phyloP scores from a whole-genome alignment of 2,113 vertebrate species.

The Lamprologus tigripictilis region DNA sequence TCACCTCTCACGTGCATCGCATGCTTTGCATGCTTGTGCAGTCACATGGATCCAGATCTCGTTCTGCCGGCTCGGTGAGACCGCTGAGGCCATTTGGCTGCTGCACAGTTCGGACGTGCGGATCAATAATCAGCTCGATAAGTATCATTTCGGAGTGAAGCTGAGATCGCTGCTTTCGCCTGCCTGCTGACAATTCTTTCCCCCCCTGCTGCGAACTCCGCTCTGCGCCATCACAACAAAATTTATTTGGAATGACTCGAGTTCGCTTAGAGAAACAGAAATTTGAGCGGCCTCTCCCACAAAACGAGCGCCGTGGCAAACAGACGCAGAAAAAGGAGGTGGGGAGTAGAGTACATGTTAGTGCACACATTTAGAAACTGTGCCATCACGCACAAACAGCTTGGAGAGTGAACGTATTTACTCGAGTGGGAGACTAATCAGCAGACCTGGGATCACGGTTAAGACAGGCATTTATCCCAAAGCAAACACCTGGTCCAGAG shows the following conservation, averaged over 20 bases:
- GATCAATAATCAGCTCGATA: constrained; percentile 32
- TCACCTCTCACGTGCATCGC: neutral
- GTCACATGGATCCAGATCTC: neutral
- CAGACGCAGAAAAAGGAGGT: neutral
- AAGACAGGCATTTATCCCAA: neutral
- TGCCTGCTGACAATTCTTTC: neutral
- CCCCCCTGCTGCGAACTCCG: neutral
- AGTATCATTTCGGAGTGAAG: neutral
- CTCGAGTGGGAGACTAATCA: constrained; percentile 23
- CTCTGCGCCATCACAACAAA: neutral
- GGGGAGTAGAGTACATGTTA: neutral
- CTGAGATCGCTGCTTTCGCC: neutral
- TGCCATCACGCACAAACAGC: neutral
- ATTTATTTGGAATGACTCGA: neutral
- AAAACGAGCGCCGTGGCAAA: neutral
- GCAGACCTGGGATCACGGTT: neutral
- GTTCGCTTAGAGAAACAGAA: neutral
- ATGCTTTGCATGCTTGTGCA: neutral
- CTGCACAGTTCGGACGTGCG: neutral
- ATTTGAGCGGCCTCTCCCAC: neutral
- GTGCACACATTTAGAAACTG: neutral
- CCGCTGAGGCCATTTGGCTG: neutral
- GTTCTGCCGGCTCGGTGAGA: neutral
- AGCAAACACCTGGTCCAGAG: constrained; percentile 34
- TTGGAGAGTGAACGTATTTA: neutral